Percentiles rank a stretch among this genome's conserved stretches.
Evolutionary conservation across 2,797 vertebrate species (phyloP).

Genomic region (Cirrhinus mrigala): DNA sequence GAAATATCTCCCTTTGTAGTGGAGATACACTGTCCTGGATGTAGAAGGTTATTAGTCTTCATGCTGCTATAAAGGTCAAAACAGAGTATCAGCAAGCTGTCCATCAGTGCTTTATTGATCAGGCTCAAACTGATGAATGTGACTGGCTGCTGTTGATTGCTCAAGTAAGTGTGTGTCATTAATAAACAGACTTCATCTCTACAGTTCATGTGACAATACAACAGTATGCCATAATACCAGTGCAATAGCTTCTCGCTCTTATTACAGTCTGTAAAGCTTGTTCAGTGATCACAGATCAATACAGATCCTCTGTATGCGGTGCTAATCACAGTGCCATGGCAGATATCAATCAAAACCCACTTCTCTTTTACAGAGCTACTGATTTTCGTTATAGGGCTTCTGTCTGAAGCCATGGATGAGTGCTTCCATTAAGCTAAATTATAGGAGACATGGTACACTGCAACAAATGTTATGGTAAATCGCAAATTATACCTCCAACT

Average conservation of each 20-base stretch:
- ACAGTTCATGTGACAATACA: slow-evolving; percentile 11
- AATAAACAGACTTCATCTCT: slow-evolving; percentile 27
- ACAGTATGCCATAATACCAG: background rate
- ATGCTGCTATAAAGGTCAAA: slow-evolving; percentile 5
- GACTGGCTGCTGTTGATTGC: slow-evolving; percentile 9
- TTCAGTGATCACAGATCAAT: slow-evolving; percentile 29
- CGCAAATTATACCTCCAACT: background rate
- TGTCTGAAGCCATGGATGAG: background rate
- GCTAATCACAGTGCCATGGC: slow-evolving; percentile 1
- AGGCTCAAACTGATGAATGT: background rate
- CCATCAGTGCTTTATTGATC: slow-evolving; percentile 17
- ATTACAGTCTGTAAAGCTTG: slow-evolving; percentile 12
- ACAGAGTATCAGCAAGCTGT: background rate
- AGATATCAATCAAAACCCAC: slow-evolving; percentile 2
- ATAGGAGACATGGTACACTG: background rate
- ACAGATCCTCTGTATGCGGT: background rate
- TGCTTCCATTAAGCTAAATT: slow-evolving; percentile 2
- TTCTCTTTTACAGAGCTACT: background rate
- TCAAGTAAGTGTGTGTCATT: slow-evolving; percentile 16
- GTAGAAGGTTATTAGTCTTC: background rate
- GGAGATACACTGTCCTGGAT: background rate
- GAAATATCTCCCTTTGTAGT: too few species aligned
- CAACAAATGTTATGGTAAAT: background rate
- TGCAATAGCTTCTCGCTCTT: slow-evolving; percentile 1
- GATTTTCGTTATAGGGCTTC: background rate